A percentile compares a stretch with the other conserved stretches of the same genome.
phyloP scores from a whole-genome alignment of 2,888 invertebrate species.

The Caradrina kadenii region DNA sequence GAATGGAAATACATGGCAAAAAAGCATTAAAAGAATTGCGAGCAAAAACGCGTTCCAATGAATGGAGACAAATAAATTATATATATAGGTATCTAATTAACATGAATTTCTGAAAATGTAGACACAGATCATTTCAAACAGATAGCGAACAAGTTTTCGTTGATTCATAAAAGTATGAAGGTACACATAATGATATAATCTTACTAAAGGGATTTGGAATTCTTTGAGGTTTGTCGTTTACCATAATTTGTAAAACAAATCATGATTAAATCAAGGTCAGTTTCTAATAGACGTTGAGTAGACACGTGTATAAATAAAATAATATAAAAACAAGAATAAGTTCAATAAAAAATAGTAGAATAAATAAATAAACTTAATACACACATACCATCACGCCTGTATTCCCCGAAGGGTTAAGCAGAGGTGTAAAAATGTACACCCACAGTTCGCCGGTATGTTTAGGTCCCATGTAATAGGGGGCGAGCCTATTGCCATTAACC shows the following conservation, averaged over 20 bases:
- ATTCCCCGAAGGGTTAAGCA: no score
- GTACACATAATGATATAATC: neutral
- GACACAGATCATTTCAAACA: neutral
- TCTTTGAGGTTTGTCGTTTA: neutral
- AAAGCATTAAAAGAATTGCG: conserved; percentile 8
- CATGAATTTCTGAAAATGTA: conserved; percentile 1
- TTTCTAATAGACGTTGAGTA: neutral
- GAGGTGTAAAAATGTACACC: no score
- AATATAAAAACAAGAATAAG: neutral
- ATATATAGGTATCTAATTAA: neutral
- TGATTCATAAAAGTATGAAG: neutral
- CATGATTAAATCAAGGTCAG: neutral
- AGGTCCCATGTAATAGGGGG: no score
- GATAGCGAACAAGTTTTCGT: conserved; percentile 6
- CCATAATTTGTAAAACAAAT: no score
- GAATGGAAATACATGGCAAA: conserved; percentile 25
- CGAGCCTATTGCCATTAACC: no score
- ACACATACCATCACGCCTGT: no score
- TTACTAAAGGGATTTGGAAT: neutral
- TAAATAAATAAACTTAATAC: no score
- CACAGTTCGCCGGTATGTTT: no score
- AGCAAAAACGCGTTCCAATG: conserved; percentile 10
- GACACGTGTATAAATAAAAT: neutral
- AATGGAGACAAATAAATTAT: conserved; percentile 22
- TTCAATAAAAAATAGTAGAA: no score